Evolutionary conservation across 2,113 vertebrate species (phyloP), one percentile per base, ranked within the genome.

Genomic region (Probosciger aterrimus): DNA sequence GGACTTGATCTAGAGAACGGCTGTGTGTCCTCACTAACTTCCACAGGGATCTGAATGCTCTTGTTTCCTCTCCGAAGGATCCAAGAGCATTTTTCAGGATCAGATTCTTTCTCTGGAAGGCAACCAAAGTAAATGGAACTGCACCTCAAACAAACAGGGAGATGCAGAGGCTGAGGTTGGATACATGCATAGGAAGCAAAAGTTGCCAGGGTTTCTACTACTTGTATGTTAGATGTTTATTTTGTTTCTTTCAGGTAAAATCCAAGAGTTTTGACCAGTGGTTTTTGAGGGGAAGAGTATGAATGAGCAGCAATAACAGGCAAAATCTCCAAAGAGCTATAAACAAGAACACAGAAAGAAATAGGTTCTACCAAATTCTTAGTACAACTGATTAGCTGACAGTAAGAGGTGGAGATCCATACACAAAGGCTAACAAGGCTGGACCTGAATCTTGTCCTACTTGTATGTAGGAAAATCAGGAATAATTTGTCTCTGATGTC

Each of bases 101-200:
- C 57, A 30, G 37, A 28, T 85, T 91, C 47, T 79, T 79, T 79
- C 65, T 87, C 81, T 93, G 90, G 86, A 95, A 91, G 57, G 74
- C 46, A 83, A 89, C 69, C 83, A 92, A 96, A 92, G 69, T 37
- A 68, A 89, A 73, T 10, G 57, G 77, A 92, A 43, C 44, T 91
- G 70, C 80, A 81, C 43, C 73, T 95, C 80, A 73, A 22, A 69
- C 77, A 25, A 5, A 50, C 33, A 41, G 73, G 73, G 63, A 1
- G 4, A 68, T 82, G 62, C 39, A 3, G 49, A 12, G 62, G 7
- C 55, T 94, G 73, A 49, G 64, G 35, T 44, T 86, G 55, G 39
- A 14, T 88, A 11, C 1, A 1, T 67, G 33, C 60, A 14, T 4
- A 74, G 69, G 71, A 55, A 75, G 50, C 35, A 27, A 68, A 84